Evolutionary conservation across 2,113 vertebrate genomes (phyloP).

Genomic region (Nipponia nippon): DNA sequence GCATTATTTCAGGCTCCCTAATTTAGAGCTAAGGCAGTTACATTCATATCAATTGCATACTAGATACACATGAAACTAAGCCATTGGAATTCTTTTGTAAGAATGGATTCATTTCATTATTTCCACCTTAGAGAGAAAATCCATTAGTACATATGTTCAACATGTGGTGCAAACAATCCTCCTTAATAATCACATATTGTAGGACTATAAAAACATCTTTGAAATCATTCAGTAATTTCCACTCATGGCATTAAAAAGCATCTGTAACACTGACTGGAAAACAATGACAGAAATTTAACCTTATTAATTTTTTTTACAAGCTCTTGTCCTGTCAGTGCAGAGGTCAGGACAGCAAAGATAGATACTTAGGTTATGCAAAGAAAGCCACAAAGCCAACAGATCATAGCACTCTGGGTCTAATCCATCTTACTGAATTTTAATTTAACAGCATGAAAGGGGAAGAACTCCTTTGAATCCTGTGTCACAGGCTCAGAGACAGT

Average conservation of each 20-base stretch:
- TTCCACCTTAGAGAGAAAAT: neutral
- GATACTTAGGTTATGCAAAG: neutral
- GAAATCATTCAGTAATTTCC: neutral
- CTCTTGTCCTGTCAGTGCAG: neutral
- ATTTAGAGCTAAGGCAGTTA: neutral
- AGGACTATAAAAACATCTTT: neutral
- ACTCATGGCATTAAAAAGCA: neutral
- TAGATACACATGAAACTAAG: neutral
- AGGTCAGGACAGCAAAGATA: neutral
- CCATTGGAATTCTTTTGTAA: neutral
- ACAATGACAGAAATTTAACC: neutral
- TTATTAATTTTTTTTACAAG: neutral
- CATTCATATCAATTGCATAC: neutral
- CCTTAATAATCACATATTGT: neutral
- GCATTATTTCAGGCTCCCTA: neutral
- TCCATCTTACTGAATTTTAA: neutral
- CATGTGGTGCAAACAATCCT: neutral
- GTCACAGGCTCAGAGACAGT: neutral
- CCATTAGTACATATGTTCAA: neutral
- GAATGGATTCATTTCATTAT: neutral
- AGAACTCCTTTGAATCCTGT: neutral
- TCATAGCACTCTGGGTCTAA: neutral
- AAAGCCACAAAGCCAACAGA: neutral
- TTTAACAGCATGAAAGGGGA: neutral
- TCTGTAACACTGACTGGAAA: neutral